Base-by-base conservation (phyloP, 2,113 vertebrate genomes). In the Pimephales promelas region DNA sequence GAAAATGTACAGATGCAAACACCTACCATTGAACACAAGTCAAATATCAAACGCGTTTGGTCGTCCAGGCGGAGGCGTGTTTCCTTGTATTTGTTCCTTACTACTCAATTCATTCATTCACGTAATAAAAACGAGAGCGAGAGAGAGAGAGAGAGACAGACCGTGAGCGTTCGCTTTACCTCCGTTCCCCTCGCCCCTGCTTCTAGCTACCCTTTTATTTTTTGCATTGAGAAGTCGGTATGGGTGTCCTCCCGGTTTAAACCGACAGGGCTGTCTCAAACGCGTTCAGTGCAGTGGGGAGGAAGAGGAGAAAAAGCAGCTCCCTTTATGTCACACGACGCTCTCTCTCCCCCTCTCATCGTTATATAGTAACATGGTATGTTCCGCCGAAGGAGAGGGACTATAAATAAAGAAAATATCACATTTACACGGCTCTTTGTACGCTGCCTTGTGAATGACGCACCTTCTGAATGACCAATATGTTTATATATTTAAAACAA, bases 241-340 rank as follows among this genome's bases (percentile, higher is more conserved):
- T 96, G 96, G 94, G 96, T 96, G 96, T 98, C 95, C 96, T 97
- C 96, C 96, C 94, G 94, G 97, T 98, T 98, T 99, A 97, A 99
- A 97, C 96, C 96, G 95, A 95, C 96, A 94, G 95, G 97, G 91
- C 88, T 89, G 89, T 94, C 92, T 95, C 97, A 97, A 94, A 89
- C 92, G 92, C 91, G 88, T 89, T 91, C 90, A 87, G 87, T 81
- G 78, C 31, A 36, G 86, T 31, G 88, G 89, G 90, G 91, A 77
- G 89, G 84, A 89, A 88, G 64, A 64, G 72, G 73, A 84, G 64
- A 87, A 86, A 70, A 84, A 86, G 75, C 54, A 85, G 59, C 54
- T 45, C 83, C 85, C 89, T 88, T 87, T 88, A 82, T 87, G 88
- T 84, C 64, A 88, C 47, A 71, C 70, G 87, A 83, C 45, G 59